These are phyloP conservation scores for Hyposmocoma kahamanoa DNA, from an alignment of 1,140 invertebrate species.

Conservation along the genomic window DNA sequence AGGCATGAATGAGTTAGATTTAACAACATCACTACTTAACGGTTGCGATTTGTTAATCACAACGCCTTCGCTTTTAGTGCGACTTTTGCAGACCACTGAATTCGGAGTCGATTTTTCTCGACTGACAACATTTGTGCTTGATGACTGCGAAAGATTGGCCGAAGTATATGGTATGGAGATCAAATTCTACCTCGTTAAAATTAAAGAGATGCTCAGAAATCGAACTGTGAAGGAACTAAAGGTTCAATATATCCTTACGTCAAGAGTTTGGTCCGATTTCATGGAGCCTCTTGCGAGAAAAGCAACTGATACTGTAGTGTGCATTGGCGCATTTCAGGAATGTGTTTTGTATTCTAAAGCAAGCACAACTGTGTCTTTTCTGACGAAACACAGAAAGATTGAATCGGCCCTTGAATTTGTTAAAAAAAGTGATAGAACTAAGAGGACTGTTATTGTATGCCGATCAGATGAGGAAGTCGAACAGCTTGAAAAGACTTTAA, in stretches of 20 bases:
- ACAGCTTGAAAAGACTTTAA: slow-evolving; percentile 29
- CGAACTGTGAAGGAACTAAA: slow-evolving; percentile 44
- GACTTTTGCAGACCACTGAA: slow-evolving; percentile 38
- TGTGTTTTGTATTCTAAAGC: slow-evolving; percentile 58
- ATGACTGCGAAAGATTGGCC: slow-evolving; percentile 48
- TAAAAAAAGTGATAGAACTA: slow-evolving; percentile 31
- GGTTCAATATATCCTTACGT: slow-evolving; percentile 49
- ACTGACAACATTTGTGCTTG: slow-evolving; percentile 43
- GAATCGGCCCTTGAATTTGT: slow-evolving; percentile 38
- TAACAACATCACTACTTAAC: slow-evolving; percentile 43
- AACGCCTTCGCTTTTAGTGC: slow-evolving; percentile 40
- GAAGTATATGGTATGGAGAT: slow-evolving; percentile 42
- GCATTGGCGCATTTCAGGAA: slow-evolving; percentile 58
- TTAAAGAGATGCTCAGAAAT: slow-evolving; percentile 42
- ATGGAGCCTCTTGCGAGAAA: slow-evolving; percentile 46
- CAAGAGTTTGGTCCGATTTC: slow-evolving; percentile 51
- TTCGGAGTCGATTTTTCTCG: slow-evolving; percentile 45
- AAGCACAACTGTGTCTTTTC: slow-evolving; percentile 42
- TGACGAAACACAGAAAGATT: slow-evolving; percentile 39
- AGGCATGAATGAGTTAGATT: slow-evolving; percentile 39
- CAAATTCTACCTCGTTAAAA: slow-evolving; percentile 38
- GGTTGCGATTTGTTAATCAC: slow-evolving; percentile 51
- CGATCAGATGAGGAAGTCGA: slow-evolving; percentile 46
- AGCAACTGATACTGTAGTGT: slow-evolving; percentile 49
- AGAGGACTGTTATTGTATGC: slow-evolving; percentile 57